Evolutionary conservation across 1,140 invertebrate species (phyloP), one percentile per base, ranked within the genome.

Genomic region (Pseudomyrmex pallidus): DNA sequence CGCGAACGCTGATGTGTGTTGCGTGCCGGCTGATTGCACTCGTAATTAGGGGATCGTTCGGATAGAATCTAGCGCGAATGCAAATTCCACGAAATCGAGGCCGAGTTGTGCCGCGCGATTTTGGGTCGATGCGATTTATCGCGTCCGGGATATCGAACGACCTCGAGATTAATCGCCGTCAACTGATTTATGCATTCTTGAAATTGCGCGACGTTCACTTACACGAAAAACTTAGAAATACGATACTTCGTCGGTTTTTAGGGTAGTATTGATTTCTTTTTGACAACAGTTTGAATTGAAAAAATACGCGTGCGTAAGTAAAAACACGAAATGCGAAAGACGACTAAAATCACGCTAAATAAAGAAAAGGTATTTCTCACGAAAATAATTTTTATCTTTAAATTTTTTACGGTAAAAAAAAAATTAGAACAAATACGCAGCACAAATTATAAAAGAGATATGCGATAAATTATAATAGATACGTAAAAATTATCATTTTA

Each of bases 11-110:
- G 15, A 54, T 22, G 62, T 17, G 73, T 46, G 35, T 52, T 61
- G 35, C 48, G 17, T 35, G 25, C 20, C 2, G 59, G 63, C 66
- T 66, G 83, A 87, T 87, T 68, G 83, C 82, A 12, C 59, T 20
- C 61, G 68, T 87, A 87, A 87, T 88, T 88, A 87, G 72, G 35
- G 35, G 52, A 57, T 84, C 46, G 46, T 12, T 3, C 12, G 10
- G 66, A 83, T n/a, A 35, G 35, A 35, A 56, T 22, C n/a, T 52
- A n/a, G 17, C 67, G 9, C 61, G 67, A 87, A 87, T 87, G 85
- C 66, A 87, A 86, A 87, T 87, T 74, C 22, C 61, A 25, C 17
- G 61, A 7, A 74, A 57, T 86, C 59, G 52, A 56, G 46, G n/a
- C 12, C 4, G 57, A 54, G 15, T 66, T 61, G 57, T 15, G 25